phyloP scores from a whole-genome alignment of 1,140 invertebrate species.

The Cyclina sinensis region DNA sequence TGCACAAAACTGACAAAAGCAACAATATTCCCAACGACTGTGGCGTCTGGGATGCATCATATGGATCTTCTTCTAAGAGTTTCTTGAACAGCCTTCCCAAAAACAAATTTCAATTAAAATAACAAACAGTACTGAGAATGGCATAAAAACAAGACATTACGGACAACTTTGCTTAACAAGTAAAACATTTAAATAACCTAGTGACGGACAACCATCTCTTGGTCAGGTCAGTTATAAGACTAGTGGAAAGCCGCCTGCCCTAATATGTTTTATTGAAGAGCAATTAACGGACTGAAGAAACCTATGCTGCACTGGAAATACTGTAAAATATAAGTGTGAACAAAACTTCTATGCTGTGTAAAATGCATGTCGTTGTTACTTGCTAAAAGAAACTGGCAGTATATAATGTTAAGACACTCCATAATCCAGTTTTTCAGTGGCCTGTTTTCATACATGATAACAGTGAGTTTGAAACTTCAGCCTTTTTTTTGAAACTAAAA shows the following conservation, averaged over 20 bases:
- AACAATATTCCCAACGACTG: too few species aligned
- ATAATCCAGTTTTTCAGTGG: background rate
- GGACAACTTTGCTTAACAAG: slow-evolving; percentile 64
- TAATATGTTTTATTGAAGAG: slow-evolving; percentile 10
- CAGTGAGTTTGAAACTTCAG: slow-evolving; percentile 45
- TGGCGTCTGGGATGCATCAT: too few species aligned
- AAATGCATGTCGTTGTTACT: slow-evolving; percentile 51
- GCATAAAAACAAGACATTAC: slow-evolving; percentile 10
- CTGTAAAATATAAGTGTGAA: slow-evolving; percentile 20
- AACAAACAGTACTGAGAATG: slow-evolving; percentile 42
- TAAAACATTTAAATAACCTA: slow-evolving; percentile 56
- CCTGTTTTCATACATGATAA: slow-evolving; percentile 46
- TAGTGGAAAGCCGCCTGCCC: background rate
- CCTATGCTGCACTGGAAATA: slow-evolving; percentile 29
- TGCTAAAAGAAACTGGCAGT: slow-evolving; percentile 21
- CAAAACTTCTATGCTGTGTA: slow-evolving; percentile 48
- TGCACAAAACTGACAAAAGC: background rate
- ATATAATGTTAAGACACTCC: background rate
- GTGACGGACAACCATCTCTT: slow-evolving; percentile 42
- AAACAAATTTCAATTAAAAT: slow-evolving; percentile 45
- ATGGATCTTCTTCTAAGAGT: background rate
- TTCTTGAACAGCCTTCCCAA: background rate
- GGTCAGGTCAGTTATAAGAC: slow-evolving; percentile 48
- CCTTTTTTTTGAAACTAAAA: slow-evolving; percentile 42
- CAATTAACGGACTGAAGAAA: slow-evolving; percentile 16